A percentile compares a stretch with the other conserved stretches of the same genome.
Conservation (phyloP, 1,140 invertebrate genomes). For the Cephus cinctus region DNA sequence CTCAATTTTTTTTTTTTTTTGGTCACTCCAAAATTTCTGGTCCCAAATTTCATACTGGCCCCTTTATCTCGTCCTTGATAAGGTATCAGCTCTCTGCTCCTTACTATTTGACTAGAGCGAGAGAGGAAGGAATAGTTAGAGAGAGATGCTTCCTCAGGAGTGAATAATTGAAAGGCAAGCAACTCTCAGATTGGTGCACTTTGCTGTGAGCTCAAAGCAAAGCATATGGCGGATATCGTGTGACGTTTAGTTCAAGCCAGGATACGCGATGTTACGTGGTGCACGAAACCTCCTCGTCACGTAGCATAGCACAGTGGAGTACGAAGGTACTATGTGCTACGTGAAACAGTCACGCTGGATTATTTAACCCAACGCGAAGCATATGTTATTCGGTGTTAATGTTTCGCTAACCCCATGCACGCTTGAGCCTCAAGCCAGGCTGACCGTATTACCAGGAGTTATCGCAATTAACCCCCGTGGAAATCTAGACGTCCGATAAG, state of each 20-base stretch:
- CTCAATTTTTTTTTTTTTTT: too few species aligned
- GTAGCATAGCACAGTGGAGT: too few species aligned
- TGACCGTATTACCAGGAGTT: too few species aligned
- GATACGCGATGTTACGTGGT: constrained; percentile 22
- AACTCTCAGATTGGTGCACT: constrained; percentile 20
- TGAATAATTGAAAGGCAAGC: constrained; percentile 23
- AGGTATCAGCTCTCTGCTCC: too few species aligned
- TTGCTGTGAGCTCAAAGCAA: constrained; percentile 18
- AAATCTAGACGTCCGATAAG: constrained; percentile 25
- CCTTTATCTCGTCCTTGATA: too few species aligned
- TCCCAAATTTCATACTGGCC: too few species aligned
- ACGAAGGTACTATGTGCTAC: too few species aligned
- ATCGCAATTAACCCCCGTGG: constrained; percentile 36
- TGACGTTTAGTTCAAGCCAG: too few species aligned
- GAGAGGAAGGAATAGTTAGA: too few species aligned
- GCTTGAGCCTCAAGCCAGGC: not conserved
- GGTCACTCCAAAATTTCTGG: too few species aligned
- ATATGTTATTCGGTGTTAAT: constrained; percentile 18
- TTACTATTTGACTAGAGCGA: too few species aligned
- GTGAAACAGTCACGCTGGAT: constrained; percentile 28
- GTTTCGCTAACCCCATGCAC: constrained; percentile 9
- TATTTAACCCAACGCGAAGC: constrained; percentile 23
- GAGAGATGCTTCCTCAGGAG: not conserved
- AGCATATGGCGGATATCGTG: constrained; percentile 34
- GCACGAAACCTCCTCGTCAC: constrained; percentile 30